Base-by-base conservation (phyloP, 2,113 vertebrate species). In the Nothobranchius furzeri region DNA sequence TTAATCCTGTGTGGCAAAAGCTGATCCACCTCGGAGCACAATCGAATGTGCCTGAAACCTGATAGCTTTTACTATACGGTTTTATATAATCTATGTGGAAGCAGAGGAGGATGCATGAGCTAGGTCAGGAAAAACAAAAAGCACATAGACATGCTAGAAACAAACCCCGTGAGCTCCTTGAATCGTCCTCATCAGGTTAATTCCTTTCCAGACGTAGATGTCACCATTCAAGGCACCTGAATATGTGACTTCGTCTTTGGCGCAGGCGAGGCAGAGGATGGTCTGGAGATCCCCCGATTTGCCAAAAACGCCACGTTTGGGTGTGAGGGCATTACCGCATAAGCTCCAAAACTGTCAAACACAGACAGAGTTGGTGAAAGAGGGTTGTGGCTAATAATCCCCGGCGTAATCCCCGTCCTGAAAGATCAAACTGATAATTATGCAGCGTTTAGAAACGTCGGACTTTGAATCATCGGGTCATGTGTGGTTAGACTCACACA, bases 271-370 rank as follows among this genome's bases (percentile, higher is more conserved):
- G 91, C 98, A 99, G 84, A 99, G 81, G 85, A 99, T 99, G 67
- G 98, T 99, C 89, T 99, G 97, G 70, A 99, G 96, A 84, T 99
- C 98, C 71, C 97, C 98, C 0, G 95, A 96, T 91, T 96, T 98
- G 83, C 98, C 98, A 88, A 99, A 99, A 77, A 99, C 92, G 6
- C 97, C 98, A 67, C 98, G 95, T 75, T 97, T 98, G 52, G 98
- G 96, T 40, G 96, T 98, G 84, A 99, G 76, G 57, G 98, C 96
- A 78, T 99, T 99, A 83, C 98, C 98, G 77, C 97, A 99, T 79
- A 99, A 93, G 90, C 92, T 98, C 98, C 98, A 99, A 86, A 99
- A 99, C 98, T 99, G 92, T 4, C 75, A 93, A 78, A 85, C 71
- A 89, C 64, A 72, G 56, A 89, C 68, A 85, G 48, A 55, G 60